Conservation (phyloP, 2,888 invertebrate species). For the Stictocephala bisonia region DNA sequence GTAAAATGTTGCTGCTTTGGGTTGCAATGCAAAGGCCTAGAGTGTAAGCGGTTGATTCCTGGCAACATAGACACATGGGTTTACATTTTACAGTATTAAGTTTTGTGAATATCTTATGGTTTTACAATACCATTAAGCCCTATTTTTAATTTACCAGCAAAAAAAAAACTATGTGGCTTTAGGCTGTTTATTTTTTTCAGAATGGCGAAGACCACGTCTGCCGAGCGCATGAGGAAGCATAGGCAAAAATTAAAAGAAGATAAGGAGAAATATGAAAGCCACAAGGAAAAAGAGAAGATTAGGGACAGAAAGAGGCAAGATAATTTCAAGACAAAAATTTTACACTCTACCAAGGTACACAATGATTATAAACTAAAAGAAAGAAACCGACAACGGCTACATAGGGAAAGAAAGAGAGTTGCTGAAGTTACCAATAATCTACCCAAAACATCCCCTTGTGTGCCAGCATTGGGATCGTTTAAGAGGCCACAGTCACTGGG, state of each 20-base stretch:
- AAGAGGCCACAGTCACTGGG: not conserved
- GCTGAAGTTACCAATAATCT: not conserved
- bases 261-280: not conserved
- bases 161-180: too few relatives aligned
- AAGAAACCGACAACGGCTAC: not conserved
- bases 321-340: not conserved
- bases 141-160: too few relatives aligned
- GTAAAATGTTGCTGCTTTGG: too few relatives aligned
- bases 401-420: not conserved
- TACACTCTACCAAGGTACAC: not conserved
- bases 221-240: not conserved
- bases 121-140: too few relatives aligned
- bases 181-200: too few relatives aligned
- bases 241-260: not conserved
- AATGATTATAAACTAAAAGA: not conserved
- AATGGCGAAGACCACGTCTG: constrained; percentile 6
- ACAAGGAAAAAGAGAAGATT: not conserved
- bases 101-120: too few relatives aligned
- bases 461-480: not conserved
- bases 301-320: not conserved
- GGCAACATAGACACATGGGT: too few relatives aligned
- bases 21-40: too few relatives aligned
- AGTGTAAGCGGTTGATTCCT: too few relatives aligned
- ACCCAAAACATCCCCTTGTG: not conserved
- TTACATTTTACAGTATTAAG: too few relatives aligned